These are phyloP conservation scores for Halictus rubicundus DNA, from an alignment of 1,140 invertebrate species.

Conservation along the genomic window DNA sequence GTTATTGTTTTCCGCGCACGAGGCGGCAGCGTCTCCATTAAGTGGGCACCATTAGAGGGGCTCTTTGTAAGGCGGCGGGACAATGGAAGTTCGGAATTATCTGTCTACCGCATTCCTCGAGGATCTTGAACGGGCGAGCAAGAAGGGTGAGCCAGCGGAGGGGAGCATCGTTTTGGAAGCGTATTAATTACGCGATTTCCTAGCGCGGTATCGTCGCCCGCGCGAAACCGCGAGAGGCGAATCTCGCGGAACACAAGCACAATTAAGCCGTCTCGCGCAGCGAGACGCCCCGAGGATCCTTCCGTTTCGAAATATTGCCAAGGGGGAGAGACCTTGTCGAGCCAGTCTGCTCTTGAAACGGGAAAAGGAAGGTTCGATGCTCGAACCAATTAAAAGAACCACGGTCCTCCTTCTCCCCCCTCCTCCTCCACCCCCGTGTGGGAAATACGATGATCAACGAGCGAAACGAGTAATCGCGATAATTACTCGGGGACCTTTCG, in stretches of 20 bases:
- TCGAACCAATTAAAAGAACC: too few species aligned
- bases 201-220: background rate
- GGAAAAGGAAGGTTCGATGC: background rate
- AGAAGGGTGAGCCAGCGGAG: background rate
- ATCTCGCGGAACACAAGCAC: slow-evolving; percentile 56
- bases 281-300: slow-evolving; percentile 22
- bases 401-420: too few species aligned
- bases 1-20: too few species aligned
- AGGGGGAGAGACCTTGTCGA: background rate
- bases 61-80: background rate
- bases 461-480: too few species aligned
- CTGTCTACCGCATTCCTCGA: slow-evolving; percentile 15
- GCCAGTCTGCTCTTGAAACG: background rate
- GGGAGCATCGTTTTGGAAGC: slow-evolving; percentile 26
- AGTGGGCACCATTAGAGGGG: background rate
- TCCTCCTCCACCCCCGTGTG: too few species aligned
- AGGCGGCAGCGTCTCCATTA: background rate
- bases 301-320: background rate
- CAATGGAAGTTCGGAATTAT: slow-evolving; percentile 13
- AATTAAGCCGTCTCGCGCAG: slow-evolving; percentile 53
- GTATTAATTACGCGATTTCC: slow-evolving; percentile 59
- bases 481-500: too few species aligned
- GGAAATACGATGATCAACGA: too few species aligned
- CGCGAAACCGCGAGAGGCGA: slow-evolving; percentile 45
- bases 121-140: background rate